Conservation (phyloP, 2,113 vertebrate genomes). For the Casuarius casuarius region DNA sequence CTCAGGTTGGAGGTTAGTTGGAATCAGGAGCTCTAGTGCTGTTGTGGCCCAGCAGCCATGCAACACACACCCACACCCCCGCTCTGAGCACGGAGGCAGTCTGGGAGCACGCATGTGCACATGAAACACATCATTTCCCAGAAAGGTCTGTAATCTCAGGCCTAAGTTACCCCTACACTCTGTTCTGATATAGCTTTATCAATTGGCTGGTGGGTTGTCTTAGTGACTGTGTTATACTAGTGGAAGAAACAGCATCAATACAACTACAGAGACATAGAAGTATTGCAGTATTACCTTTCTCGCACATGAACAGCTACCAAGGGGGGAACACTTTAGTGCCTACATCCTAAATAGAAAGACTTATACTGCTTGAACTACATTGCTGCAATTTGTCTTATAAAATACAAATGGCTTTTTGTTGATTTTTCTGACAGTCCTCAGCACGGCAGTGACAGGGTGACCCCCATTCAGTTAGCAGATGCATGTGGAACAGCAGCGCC, state of each 20-base stretch:
- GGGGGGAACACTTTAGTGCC: background rate
- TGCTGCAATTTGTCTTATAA: background rate
- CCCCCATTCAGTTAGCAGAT: background rate
- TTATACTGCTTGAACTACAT: background rate
- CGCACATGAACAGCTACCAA: accelerated
- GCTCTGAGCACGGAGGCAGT: background rate
- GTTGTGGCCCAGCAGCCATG: background rate
- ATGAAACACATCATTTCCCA: background rate
- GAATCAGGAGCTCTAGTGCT: background rate
- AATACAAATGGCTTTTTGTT: background rate
- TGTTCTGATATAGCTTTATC: background rate
- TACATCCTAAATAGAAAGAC: background rate
- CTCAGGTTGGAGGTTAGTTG: background rate
- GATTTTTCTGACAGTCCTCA: background rate
- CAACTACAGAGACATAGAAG: background rate
- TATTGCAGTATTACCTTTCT: background rate
- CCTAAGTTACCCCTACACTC: background rate
- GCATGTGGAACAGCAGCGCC: background rate
- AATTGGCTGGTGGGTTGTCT: background rate
- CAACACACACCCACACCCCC: background rate
- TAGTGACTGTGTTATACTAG: background rate
- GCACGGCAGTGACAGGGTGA: background rate
- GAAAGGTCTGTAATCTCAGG: background rate
- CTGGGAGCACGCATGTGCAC: background rate
- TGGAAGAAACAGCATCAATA: background rate